phyloP scores from a whole-genome alignment of 2,888 invertebrate genomes.

The Hecatera dysodea region DNA sequence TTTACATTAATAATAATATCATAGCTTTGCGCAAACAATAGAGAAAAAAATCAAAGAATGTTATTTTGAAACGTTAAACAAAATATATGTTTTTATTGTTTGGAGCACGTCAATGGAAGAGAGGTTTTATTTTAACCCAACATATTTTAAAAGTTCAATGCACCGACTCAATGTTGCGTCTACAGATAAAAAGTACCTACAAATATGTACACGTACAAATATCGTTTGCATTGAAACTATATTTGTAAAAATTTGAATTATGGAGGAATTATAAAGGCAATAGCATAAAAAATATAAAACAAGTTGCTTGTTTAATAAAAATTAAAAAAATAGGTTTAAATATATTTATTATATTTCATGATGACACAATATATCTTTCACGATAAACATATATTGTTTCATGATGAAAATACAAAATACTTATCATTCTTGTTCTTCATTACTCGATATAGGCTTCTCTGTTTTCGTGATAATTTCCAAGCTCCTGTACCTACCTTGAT shows the following conservation, averaged over 20 bases:
- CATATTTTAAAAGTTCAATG: constrained; percentile 4
- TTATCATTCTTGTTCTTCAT: no score
- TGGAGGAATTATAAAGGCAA: no score
- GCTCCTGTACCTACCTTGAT: background rate
- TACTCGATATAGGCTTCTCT: background rate
- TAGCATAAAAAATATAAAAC: no score
- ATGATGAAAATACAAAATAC: background rate
- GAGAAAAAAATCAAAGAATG: background rate
- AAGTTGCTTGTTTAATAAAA: no score
- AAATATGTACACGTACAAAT: background rate
- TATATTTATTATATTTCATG: no score
- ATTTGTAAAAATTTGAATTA: background rate
- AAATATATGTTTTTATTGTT: constrained; percentile 2
- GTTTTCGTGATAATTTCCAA: background rate
- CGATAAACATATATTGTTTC: background rate
- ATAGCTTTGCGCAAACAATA: constrained; percentile 1
- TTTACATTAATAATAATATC: background rate
- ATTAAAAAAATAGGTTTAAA: no score
- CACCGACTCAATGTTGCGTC: background rate
- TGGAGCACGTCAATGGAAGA: background rate
- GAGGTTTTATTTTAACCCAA: background rate
- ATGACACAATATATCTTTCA: background rate
- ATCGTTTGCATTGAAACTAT: background rate
- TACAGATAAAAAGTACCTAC: background rate
- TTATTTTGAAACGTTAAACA: constrained; percentile 1